A percentile compares a stretch with the other conserved stretches of the same genome.
Evolutionary conservation across 1,140 invertebrate genomes (phyloP).

Genomic region (Batillaria attramentaria): DNA sequence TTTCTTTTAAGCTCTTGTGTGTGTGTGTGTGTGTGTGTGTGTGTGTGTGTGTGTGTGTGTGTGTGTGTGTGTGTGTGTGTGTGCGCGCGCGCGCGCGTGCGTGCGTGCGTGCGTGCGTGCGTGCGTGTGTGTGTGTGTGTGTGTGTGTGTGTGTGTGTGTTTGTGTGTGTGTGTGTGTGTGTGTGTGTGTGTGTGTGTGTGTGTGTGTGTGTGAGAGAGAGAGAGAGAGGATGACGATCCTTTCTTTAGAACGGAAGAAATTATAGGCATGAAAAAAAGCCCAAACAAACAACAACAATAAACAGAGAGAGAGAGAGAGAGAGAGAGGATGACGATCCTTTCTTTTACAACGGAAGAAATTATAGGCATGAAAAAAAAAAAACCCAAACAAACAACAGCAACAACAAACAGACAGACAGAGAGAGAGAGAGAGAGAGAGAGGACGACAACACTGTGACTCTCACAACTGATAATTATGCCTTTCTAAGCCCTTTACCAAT

Average conservation of each 20-base stretch:
- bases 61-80: slow-evolving; percentile 6
- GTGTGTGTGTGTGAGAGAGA: background rate
- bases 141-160: slow-evolving; percentile 12
- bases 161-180: slow-evolving; percentile 19
- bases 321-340: background rate
- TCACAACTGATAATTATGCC: too few species aligned
- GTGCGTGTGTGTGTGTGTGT: slow-evolving; percentile 18
- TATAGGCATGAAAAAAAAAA: background rate
- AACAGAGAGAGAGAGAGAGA: slow-evolving; percentile 8
- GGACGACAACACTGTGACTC: too few species aligned
- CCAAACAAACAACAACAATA: background rate
- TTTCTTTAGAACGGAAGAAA: too few species aligned
- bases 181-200: slow-evolving; percentile 12
- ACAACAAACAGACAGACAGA: background rate
- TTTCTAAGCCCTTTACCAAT: too few species aligned
- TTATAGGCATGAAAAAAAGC: background rate
- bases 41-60: slow-evolving; percentile 3
- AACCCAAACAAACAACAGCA: background rate
- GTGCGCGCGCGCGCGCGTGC: background rate
- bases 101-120: background rate
- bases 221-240: background rate
- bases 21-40: slow-evolving; percentile 12
- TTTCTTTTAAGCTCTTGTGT: background rate
- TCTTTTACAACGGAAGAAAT: too few species aligned
- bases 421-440: background rate